Conservation (phyloP, 2,113 vertebrate species). For the Cyanocitta stelleri region DNA sequence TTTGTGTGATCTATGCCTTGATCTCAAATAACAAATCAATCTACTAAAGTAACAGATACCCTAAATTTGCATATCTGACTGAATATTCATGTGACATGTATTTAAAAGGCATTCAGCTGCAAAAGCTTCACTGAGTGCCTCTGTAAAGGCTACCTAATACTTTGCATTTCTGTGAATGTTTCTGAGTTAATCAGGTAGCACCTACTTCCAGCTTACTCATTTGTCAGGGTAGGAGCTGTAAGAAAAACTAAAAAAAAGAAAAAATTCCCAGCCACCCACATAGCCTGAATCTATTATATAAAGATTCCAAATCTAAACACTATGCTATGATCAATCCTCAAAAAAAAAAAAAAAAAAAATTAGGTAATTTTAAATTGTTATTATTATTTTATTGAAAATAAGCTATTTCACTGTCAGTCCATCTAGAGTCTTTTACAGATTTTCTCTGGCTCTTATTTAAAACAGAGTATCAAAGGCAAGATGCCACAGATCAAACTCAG, state of each 20-base stretch:
- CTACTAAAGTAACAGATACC: not conserved
- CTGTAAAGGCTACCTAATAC: not conserved
- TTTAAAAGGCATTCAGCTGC: not conserved
- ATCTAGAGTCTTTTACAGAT: not conserved
- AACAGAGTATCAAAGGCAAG: not conserved
- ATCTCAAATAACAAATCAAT: constrained; percentile 42
- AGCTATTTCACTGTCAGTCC: not conserved
- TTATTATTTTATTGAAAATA: not conserved
- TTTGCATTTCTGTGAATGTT: not conserved
- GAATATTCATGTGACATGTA: constrained; percentile 20
- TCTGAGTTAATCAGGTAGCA: constrained; percentile 21
- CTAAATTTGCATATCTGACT: constrained; percentile 39
- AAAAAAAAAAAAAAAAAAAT: not conserved
- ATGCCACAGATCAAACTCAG: not conserved
- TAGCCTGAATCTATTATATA: not conserved
- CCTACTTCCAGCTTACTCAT: not conserved
- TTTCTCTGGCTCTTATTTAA: not conserved
- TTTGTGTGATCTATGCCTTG: constrained; percentile 22
- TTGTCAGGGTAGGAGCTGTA: not conserved
- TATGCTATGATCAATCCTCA: not conserved
- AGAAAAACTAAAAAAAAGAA: not conserved
- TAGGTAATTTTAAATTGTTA: not conserved
- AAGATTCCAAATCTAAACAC: not conserved
- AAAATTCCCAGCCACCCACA: not conserved
- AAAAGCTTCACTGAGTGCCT: not conserved